Conservation (phyloP, 2,888 invertebrate species). For the Pseudococcus viburni region DNA sequence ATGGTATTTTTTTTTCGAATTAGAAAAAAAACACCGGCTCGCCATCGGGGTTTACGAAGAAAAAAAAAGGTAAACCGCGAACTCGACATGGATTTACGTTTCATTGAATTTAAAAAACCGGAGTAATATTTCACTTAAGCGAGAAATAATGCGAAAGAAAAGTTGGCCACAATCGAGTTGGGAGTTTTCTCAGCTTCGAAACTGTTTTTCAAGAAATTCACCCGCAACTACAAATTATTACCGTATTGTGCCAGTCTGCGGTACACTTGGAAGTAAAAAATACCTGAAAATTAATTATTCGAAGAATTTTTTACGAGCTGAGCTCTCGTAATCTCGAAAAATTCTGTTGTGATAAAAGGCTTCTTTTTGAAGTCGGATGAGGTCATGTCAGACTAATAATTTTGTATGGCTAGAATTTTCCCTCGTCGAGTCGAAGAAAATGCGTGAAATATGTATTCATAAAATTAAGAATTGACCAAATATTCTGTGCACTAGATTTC, state of each 20-base stretch:
- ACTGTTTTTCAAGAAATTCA: neutral
- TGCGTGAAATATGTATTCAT: too few relatives aligned
- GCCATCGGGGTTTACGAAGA: neutral
- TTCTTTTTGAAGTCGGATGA: too few relatives aligned
- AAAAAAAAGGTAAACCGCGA: slow-evolving; percentile 28
- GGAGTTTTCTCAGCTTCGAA: neutral
- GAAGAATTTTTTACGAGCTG: too few relatives aligned
- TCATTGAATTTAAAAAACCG: slow-evolving; percentile 15
- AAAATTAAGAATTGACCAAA: too few relatives aligned
- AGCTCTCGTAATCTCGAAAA: too few relatives aligned
- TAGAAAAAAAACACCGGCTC: neutral
- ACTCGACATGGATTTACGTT: slow-evolving; percentile 47
- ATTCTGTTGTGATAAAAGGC: too few relatives aligned
- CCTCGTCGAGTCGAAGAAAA: too few relatives aligned
- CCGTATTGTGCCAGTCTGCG: neutral
- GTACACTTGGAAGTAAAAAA: neutral
- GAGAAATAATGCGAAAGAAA: slow-evolving; percentile 5
- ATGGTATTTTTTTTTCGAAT: slow-evolving; percentile 16
- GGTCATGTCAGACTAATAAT: too few relatives aligned
- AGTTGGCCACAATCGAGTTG: neutral
- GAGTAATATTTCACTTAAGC: slow-evolving; percentile 18
- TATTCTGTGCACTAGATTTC: too few relatives aligned
- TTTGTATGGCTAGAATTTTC: too few relatives aligned
- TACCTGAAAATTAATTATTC: neutral
- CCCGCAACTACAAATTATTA: neutral